Evolutionary conservation across 2,113 vertebrate species (phyloP), one percentile per base, ranked within the genome.

Genomic region (Heterotilapia buettikoferi): DNA sequence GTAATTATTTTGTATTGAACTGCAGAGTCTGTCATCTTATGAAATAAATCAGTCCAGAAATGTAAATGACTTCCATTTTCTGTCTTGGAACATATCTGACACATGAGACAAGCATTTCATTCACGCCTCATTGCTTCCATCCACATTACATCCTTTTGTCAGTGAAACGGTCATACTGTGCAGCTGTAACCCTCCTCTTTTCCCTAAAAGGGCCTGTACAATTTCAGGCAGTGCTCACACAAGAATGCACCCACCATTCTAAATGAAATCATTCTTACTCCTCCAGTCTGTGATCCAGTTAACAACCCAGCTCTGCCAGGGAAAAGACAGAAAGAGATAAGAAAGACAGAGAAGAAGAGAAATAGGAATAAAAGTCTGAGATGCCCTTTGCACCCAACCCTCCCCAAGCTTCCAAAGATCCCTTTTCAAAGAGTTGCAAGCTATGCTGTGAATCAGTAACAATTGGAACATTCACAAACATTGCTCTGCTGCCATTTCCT

Each of bases 391-490:
- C 85, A 87, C 89, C 66, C 50, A 76, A 19, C 88, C 81, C 66
- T 54, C 82, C 43, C 16, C 76, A 9, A 21, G 59, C 76, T 61
- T 80, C 81, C 81, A 87, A 38, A 33, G 19, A 76, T 81, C 66
- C 63, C 61, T 4, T 18, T 16, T 24, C 11, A 33, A 90, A 88
- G 71, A 86, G 86, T 31, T 83, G 56, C 47, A 5, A 90, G 82
- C 88, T 76, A 82, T 82, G 86, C 68, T 88, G 86, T 43, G 86
- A 90, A 63, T 91, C 89, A 71, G 52, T 91, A 92, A 95, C 93
- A 94, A 93, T 91, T 89, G 80, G 89, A 88, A 94, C 93, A 92
- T 94, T 95, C 88, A 94, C 92, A 88, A 80, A 89, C 36, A 80
- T 84, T 82, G 68, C 71, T 29, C 79, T 26, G 73, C 84, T 88